Evolutionary conservation across 2,797 vertebrate species (phyloP).

Genomic region (Sebastes diploproa): DNA sequence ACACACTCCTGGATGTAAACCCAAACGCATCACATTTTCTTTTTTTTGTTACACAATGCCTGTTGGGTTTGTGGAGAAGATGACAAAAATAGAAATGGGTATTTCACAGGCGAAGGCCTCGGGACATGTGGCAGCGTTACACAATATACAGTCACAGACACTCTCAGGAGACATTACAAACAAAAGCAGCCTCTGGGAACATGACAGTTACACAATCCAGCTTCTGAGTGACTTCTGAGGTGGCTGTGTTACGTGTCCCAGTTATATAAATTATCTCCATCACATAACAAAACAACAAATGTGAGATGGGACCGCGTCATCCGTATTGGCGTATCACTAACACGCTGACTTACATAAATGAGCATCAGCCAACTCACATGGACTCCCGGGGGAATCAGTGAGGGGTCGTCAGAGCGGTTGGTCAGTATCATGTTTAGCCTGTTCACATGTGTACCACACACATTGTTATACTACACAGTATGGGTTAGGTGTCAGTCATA

Average conservation of each 20-base stretch:
- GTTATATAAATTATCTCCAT: constrained; percentile 63
- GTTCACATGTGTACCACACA: not conserved
- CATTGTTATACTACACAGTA: not conserved
- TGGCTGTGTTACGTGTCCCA: constrained; percentile 49
- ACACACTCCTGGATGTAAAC: not conserved
- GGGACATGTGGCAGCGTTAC: constrained; percentile 49
- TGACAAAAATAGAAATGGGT: constrained; percentile 58
- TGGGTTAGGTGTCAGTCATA: constrained; percentile 6
- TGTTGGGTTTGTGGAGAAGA: constrained; percentile 20
- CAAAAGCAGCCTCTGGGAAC: constrained; percentile 51
- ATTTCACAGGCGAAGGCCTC: constrained; percentile 26
- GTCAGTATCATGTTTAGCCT: constrained; percentile 23
- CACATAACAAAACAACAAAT: constrained; percentile 29
- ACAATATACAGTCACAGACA: constrained; percentile 45
- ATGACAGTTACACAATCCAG: constrained; percentile 60
- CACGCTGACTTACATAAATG: constrained; percentile 44
- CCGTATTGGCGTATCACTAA: constrained; percentile 22
- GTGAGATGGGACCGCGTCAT: constrained; percentile 26
- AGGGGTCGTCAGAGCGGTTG: constrained; percentile 1
- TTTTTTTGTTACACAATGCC: constrained; percentile 13
- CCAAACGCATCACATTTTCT: not conserved
- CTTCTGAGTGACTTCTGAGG: constrained; percentile 43
- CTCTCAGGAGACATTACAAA: constrained; percentile 46
- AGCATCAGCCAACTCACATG: constrained; percentile 6
- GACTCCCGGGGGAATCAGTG: constrained; percentile 14